These are phyloP conservation scores for Orientallactaga sibirica DNA, from an alignment of 2,797 vertebrate species.

Conservation along the genomic window DNA sequence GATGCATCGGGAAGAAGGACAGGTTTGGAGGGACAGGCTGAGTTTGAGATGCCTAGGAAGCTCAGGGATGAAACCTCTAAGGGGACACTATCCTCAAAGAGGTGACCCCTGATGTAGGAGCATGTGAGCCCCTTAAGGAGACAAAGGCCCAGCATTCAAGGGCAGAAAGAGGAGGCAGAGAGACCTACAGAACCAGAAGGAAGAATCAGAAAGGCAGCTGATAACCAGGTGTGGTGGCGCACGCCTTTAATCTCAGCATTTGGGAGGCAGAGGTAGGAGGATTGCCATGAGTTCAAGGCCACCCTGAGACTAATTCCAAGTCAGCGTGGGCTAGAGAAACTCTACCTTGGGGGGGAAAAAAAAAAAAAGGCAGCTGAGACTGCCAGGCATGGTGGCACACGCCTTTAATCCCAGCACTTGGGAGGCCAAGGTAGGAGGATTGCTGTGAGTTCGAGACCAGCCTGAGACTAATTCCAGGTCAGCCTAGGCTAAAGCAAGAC, in stretches of 20 bases:
- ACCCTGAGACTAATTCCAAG: no score
- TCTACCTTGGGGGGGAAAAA: no score
- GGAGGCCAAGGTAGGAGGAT: not conserved
- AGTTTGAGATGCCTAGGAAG: not conserved
- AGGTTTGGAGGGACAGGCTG: not conserved
- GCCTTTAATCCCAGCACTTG: not conserved
- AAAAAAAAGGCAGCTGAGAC: not conserved
- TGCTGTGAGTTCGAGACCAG: no score
- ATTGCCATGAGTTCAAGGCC: no score
- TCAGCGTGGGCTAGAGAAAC: no score
- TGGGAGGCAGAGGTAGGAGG: no score
- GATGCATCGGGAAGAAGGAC: not conserved
- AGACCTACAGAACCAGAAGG: not conserved
- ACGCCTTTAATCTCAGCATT: no score
- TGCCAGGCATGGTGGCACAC: not conserved
- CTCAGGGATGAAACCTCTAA: not conserved
- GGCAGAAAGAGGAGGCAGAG: conserved; percentile 3
- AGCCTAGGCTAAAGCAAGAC: no score
- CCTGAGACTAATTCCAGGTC: no score
- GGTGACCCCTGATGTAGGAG: not conserved
- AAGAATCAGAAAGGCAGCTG: not conserved
- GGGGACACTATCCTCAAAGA: not conserved
- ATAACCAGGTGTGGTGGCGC: no score
- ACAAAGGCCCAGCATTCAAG: not conserved
- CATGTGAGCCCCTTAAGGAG: not conserved